A percentile compares a stretch with the other conserved stretches of the same genome.
Evolutionary conservation across 2,797 vertebrate genomes (phyloP).

Genomic region (Schizothorax lantsangensis): DNA sequence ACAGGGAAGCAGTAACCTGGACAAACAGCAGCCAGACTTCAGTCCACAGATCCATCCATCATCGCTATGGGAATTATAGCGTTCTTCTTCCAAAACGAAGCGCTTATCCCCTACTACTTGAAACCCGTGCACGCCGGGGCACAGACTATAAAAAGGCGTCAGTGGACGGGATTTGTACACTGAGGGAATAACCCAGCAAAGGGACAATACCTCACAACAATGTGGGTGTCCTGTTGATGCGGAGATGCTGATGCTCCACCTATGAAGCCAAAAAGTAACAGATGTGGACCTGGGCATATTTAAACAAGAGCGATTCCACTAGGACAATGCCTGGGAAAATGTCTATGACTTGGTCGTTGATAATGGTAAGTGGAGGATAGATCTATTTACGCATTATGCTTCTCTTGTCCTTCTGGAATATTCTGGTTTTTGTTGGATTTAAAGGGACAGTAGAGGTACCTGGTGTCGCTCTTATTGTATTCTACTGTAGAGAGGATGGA

Average conservation of each 20-base stretch:
- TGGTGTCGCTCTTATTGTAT: neutral
- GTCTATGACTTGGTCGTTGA: constrained; percentile 66
- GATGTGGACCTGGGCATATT: constrained; percentile 65
- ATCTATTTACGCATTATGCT: constrained; percentile 37
- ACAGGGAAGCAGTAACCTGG: constrained; percentile 59
- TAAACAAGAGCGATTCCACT: constrained; percentile 51
- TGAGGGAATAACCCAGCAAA: constrained; percentile 51
- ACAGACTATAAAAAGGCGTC: constrained; percentile 68
- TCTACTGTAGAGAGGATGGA: neutral
- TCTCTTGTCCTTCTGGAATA: constrained; percentile 62
- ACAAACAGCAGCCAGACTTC: constrained; percentile 67
- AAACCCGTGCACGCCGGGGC: constrained; percentile 66
- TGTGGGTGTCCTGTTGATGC: constrained; percentile 57
- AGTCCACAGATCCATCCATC: constrained; percentile 66
- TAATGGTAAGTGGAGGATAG: constrained; percentile 72
- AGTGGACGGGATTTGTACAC: constrained; percentile 54
- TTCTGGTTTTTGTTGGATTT: constrained; percentile 66
- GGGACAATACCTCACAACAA: constrained; percentile 52
- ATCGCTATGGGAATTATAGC: constrained; percentile 76
- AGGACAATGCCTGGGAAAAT: constrained; percentile 64
- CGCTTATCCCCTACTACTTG: constrained; percentile 60
- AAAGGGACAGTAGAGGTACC: constrained; percentile 75
- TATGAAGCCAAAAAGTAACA: constrained; percentile 67
- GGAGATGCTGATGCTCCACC: constrained; percentile 66
- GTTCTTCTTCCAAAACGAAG: constrained; percentile 60